Conservation (phyloP, 2,797 vertebrate species). For the Borostomias antarcticus region DNA sequence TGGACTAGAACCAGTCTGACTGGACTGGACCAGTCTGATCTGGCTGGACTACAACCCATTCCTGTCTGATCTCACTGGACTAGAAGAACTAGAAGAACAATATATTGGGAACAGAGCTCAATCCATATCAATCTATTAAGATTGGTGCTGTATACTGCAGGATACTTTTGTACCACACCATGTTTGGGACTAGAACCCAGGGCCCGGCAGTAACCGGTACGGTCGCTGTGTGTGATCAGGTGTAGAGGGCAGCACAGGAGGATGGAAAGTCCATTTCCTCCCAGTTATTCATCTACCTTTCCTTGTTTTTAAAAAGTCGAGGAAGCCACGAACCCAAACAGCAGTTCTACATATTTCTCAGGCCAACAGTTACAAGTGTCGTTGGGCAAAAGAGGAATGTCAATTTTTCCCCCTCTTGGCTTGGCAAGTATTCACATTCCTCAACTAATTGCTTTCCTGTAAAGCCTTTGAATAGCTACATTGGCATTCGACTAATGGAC, state of each 20-base stretch:
- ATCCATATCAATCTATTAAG: background rate
- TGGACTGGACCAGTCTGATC: background rate
- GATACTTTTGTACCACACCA: too few relatives aligned
- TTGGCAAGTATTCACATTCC: slow-evolving; percentile 87
- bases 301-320: slow-evolving; percentile 69
- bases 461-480: slow-evolving; percentile 88
- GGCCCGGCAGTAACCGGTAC: background rate
- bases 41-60: too few relatives aligned
- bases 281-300: slow-evolving; percentile 61
- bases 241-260: slow-evolving; percentile 49
- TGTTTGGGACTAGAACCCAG: background rate
- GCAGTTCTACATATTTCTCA: slow-evolving; percentile 81
- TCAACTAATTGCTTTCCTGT: slow-evolving; percentile 95
- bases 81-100: too few relatives aligned
- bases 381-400: slow-evolving; percentile 75
- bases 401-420: slow-evolving; percentile 82
- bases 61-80: too few relatives aligned
- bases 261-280: slow-evolving; percentile 76
- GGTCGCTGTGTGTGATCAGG: background rate
- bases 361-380: slow-evolving; percentile 72
- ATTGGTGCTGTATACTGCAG: too few relatives aligned
- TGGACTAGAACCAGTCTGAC: background rate
- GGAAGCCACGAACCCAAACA: slow-evolving; percentile 76
- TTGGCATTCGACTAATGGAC: slow-evolving; percentile 88
- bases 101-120: background rate